Evolutionary conservation across 2,113 vertebrate species (phyloP).

Genomic region (Otolemur garnettii): DNA sequence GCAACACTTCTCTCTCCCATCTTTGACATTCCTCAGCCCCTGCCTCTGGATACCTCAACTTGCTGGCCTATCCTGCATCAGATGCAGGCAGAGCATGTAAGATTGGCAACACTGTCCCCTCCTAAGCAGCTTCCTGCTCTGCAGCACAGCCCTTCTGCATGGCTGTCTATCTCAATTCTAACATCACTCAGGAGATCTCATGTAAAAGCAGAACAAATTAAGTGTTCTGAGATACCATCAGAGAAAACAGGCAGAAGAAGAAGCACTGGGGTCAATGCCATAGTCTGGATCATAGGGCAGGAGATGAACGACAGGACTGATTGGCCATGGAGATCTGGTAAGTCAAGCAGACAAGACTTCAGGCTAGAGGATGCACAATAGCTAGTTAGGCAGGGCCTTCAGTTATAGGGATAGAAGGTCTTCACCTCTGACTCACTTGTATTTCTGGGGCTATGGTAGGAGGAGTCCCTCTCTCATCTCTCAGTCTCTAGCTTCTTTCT

Average conservation of each 20-base stretch:
- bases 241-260: conserved; percentile 93
- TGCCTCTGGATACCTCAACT: conserved; percentile 65
- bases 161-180: conserved; percentile 77
- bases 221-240: conserved; percentile 94
- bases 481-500: background rate
- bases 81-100: conserved; percentile 20
- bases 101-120: conserved; percentile 72
- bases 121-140: conserved; percentile 66
- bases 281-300: conserved; percentile 92
- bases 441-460: background rate
- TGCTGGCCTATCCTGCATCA: conserved; percentile 74
- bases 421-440: background rate
- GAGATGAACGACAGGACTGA: conserved; percentile 95
- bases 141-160: conserved; percentile 22
- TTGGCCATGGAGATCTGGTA: conserved; percentile 95
- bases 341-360: conserved; percentile 95
- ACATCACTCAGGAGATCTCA: conserved; percentile 87
- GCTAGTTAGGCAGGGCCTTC: conserved; percentile 8
- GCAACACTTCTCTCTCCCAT: conserved; percentile 75
- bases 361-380: conserved; percentile 90
- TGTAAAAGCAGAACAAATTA: conserved; percentile 96
- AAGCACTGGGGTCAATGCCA: conserved; percentile 93
- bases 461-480: background rate
- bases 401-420: background rate
- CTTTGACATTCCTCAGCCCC: conserved; percentile 72